These are phyloP conservation scores for Cebus imitator DNA, from an alignment of 2,113 vertebrate species.

Conservation along the genomic window DNA sequence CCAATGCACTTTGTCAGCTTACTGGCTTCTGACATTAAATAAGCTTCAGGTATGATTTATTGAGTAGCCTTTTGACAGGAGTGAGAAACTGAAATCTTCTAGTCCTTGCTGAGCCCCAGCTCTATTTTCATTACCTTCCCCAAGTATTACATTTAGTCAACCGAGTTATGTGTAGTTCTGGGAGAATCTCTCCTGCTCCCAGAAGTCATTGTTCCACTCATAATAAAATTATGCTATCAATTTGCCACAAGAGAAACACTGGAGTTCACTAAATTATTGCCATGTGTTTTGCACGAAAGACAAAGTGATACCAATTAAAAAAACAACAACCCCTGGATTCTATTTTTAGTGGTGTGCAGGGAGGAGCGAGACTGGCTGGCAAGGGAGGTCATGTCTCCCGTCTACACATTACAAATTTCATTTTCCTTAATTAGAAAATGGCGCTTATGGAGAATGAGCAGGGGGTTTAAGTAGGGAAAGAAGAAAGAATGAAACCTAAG, in stretches of 20 bases:
- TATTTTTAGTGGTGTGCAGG: conserved; percentile 76
- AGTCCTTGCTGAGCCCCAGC: conserved; percentile 73
- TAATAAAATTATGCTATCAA: conserved; percentile 88
- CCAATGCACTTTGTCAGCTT: conserved; percentile 84
- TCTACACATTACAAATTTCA: conserved; percentile 75
- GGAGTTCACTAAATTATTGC: conserved; percentile 85
- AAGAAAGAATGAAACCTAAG: conserved; percentile 74
- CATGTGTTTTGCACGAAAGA: conserved; percentile 81
- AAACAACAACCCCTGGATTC: conserved; percentile 70
- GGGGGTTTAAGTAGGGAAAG: conserved; percentile 54
- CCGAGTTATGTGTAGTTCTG: conserved; percentile 82
- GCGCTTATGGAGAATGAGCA: conserved; percentile 66
- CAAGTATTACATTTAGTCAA: conserved; percentile 87
- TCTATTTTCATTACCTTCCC: conserved; percentile 85
- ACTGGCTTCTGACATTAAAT: conserved; percentile 83
- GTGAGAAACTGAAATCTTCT: conserved; percentile 81
- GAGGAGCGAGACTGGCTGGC: conserved; percentile 69
- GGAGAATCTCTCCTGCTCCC: conserved; percentile 82
- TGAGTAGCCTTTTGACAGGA: conserved; percentile 83
- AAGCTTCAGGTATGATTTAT: conserved; percentile 86
- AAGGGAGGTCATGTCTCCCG: conserved; percentile 74
- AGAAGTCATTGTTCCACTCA: conserved; percentile 85
- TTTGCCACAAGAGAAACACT: conserved; percentile 86
- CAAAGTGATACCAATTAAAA: conserved; percentile 84
- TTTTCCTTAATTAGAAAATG: conserved; percentile 85